Percentiles rank a stretch among this genome's conserved stretches.
phyloP scores from a whole-genome alignment of 2,113 vertebrate species.

The Stomatorhinus ivindoensis region DNA sequence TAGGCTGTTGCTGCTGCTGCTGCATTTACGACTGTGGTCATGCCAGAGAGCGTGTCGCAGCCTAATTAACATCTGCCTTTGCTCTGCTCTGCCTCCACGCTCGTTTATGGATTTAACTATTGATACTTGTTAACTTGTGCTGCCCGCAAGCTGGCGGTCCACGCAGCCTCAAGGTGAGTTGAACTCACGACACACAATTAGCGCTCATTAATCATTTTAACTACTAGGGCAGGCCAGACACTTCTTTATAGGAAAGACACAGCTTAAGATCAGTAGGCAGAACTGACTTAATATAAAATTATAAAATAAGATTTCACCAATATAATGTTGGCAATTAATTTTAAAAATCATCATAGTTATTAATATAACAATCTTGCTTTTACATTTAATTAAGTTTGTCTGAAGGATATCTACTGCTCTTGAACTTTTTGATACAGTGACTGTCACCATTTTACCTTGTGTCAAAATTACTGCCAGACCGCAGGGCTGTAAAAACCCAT shows the following conservation, averaged over 20 bases:
- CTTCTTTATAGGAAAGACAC: not conserved
- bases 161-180: not conserved
- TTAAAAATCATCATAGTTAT: not conserved
- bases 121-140: constrained; percentile 26
- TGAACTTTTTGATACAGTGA: not conserved
- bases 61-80: constrained; percentile 11
- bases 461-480: not conserved
- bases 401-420: not conserved
- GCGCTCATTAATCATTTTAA: constrained; percentile 17
- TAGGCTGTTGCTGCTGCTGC: not conserved
- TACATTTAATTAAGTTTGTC: not conserved
- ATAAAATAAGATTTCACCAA: not conserved
- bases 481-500: not conserved
- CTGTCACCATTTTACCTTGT: not conserved
- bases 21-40: not conserved
- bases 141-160: constrained; percentile 6
- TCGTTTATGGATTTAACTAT: constrained; percentile 30
- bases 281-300: not conserved
- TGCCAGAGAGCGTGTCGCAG: constrained; percentile 9
- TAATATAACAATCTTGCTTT: not conserved
- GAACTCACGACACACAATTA: constrained; percentile 28
- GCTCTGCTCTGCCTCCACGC: not conserved
- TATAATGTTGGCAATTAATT: not conserved
- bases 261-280: not conserved
- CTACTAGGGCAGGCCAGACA: not conserved